Base-by-base conservation (phyloP, 1,140 invertebrate species). In the Pantala flavescens region DNA sequence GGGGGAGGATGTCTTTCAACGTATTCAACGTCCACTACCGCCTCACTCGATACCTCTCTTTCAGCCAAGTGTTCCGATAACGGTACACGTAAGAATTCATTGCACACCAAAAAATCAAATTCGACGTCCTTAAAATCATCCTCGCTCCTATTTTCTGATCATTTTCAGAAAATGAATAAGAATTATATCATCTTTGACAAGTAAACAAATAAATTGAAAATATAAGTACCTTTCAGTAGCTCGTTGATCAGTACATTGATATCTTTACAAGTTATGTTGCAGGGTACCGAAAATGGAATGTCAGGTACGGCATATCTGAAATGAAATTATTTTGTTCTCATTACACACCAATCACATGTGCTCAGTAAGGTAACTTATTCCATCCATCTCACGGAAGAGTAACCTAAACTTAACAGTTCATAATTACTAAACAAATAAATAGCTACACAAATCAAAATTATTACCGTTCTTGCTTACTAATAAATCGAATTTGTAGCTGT, bases 61-160 rank as follows among this genome's bases (percentile, higher is more conserved):
- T 91, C 88, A 74, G 86, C 83, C 43, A 94, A 82, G 81, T 93
- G 90, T 78, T 92, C 89, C 43, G 84, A 80, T 23, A 97, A 82
- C 2, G 88, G 81, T 0, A 86, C 81, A 71, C 91, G 85, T 24
- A 98, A 80, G 78, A 97, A 88, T 82, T 96, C 92, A 10, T 90
- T 90, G 75, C 87, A 86, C 63, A 96, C 87, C 73, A 98, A 81
- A 80, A 98, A 97, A 83, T 98, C 95, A 86, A 98, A 98, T 78
- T 94, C 89, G 73, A 91, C 83, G 0, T 82, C 77, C 76, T 88
- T 86, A 3, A 83, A 80, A 73, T 84, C 78, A 49, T 80, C 80
- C 7, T 24, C 28, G 5, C 42, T 80, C 77, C 1, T 80, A 80
- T 36, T 82, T 82, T 83, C 74, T 23, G 80, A 36, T 9, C 28